Evolutionary conservation across 2,113 vertebrate species (phyloP).

Genomic region (Macquaria australasica): DNA sequence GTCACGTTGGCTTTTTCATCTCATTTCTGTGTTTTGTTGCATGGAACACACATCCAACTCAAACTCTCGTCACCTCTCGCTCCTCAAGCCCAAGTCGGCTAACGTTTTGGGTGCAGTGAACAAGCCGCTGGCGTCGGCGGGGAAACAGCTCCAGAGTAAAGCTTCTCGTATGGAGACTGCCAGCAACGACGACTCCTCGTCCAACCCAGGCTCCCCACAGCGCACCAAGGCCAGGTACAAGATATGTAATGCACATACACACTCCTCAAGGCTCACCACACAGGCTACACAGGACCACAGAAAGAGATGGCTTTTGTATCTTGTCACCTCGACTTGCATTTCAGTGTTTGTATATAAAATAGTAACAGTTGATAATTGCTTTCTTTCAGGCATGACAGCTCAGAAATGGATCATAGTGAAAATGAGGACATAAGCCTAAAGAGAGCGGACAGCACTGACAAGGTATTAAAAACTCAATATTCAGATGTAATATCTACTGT

Average conservation of each 20-base stretch:
- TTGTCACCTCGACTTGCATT: background rate
- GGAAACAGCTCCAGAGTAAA: constrained; percentile 96
- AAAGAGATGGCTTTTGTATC: background rate
- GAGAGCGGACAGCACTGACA: constrained; percentile 78
- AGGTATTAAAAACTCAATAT: constrained; percentile 58
- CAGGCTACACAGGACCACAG: background rate
- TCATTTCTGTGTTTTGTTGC: background rate
- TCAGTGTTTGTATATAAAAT: background rate
- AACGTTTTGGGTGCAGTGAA: constrained; percentile 98
- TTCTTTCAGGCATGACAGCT: constrained; percentile 88
- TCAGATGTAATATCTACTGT: background rate
- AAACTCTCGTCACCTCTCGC: background rate
- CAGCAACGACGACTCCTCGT: constrained; percentile 96
- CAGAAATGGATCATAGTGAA: constrained; percentile 97
- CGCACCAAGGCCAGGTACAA: constrained; percentile 93
- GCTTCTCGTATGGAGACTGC: constrained; percentile 97
- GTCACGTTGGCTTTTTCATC: background rate
- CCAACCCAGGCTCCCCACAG: constrained; percentile 96
- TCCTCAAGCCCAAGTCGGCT: constrained; percentile 94
- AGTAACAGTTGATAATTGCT: background rate
- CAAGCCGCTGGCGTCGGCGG: constrained; percentile 96
- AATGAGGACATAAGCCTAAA: constrained; percentile 95
- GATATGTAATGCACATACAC: background rate
- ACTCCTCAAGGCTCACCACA: background rate
- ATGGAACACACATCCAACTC: background rate